Evolutionary conservation across 2,888 invertebrate genomes (phyloP), one percentile per base, ranked within the genome.

Genomic region (Salpingus planirostris): DNA sequence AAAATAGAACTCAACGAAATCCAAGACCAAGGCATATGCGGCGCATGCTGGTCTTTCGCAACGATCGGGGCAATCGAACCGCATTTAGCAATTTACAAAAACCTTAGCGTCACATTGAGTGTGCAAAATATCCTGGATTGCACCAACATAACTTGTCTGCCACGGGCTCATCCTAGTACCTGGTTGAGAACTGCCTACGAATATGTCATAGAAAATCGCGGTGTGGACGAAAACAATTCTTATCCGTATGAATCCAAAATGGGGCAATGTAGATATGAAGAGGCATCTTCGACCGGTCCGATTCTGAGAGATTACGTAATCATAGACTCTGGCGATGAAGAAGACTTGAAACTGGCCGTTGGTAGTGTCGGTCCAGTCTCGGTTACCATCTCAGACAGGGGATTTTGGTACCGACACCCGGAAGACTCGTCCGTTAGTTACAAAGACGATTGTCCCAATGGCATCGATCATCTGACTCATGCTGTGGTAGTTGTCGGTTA

Each of bases 351-450:
- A 66, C 64, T 72, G 40, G 91, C 90, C 7, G 75, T 90, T 27
- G 90, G 78, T 8, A 30, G 33, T 10, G 14, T 33, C 14, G 92
- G 92, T 1, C 92, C 92, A 5, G 70, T 91, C 26, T 44, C 88
- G 4, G 80, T 91, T 28, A 91, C 89, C 52, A 91, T 92, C 57
- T n/a, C n/a, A n/a, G n/a, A n/a, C n/a, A n/a, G n/a, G n/a, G n/a
- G n/a, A n/a, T n/a, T n/a, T n/a, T n/a, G n/a, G n/a, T 89, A 90
- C 66, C 79, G 86, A 60, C 90, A 91, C 66, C 70, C 73, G 11
- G 64, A 68, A 46, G 84, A 84, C 22, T 76, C 92, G 35, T 92
- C n/a, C n/a, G n/a, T n/a, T n/a, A n/a, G n/a, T n/a, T n/a, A n/a
- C n/a, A 46, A 70, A 74, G 3, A 91, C 67, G 74, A 73, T 58